These are phyloP conservation scores for Coracopsis vasa DNA, from an alignment of 2,113 vertebrate genomes.

Conservation along the genomic window DNA sequence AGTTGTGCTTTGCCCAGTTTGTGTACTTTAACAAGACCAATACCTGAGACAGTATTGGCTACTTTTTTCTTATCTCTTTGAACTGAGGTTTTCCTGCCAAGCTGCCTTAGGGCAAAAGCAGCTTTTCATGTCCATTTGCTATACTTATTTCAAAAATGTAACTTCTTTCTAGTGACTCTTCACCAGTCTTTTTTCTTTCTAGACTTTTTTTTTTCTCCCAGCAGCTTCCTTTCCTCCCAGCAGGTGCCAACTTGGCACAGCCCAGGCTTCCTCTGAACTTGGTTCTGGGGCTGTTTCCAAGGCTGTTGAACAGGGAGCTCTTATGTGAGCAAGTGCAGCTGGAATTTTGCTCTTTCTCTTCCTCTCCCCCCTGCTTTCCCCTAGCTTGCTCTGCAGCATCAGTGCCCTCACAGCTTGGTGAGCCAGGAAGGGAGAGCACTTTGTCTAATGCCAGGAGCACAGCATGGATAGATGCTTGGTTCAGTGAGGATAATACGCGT, in stretches of 20 bases:
- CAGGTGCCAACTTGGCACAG: conserved; percentile 57
- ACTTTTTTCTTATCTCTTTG: neutral
- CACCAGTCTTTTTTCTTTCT: neutral
- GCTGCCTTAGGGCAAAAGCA: neutral
- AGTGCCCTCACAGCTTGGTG: neutral
- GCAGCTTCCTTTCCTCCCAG: conserved; percentile 50
- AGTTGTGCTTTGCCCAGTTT: neutral
- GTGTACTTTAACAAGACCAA: neutral
- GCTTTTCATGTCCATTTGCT: neutral
- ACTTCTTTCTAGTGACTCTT: neutral
- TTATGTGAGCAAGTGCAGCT: conserved; percentile 61
- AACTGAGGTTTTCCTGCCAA: neutral
- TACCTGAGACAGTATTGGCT: neutral
- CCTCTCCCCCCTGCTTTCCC: neutral
- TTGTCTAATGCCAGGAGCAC: neutral
- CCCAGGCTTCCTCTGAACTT: conserved; percentile 52
- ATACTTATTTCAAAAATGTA: neutral
- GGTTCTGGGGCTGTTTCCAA: conserved; percentile 16
- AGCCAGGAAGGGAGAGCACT: neutral
- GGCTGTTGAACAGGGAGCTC: conserved; percentile 60
- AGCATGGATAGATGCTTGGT: neutral
- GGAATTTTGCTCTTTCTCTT: conserved; percentile 25
- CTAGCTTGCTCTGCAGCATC: neutral
- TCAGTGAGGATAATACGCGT: neutral
- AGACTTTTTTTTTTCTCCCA: neutral